phyloP scores from a whole-genome alignment of 2,888 invertebrate species.

The Penaeus monodon region DNA sequence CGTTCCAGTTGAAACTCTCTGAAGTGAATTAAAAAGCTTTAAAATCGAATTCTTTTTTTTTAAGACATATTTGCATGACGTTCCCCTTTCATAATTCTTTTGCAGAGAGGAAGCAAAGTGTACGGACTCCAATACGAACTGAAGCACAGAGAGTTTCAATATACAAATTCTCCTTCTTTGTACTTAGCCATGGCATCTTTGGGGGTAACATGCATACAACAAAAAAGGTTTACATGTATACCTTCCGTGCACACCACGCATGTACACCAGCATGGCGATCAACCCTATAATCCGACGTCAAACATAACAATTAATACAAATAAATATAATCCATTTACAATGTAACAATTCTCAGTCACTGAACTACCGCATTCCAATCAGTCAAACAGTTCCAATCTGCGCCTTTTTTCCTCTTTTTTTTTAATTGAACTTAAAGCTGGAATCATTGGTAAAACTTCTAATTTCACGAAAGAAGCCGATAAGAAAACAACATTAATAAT shows the following conservation, averaged over 20 bases:
- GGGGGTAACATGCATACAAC: constrained; percentile 39
- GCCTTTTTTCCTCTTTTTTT: constrained; percentile 45
- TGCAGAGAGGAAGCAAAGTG: background rate
- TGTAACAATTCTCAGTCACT: constrained; percentile 58
- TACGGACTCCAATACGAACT: background rate
- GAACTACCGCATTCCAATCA: constrained; percentile 49
- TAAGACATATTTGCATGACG: too few relatives aligned
- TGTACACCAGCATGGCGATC: constrained; percentile 38
- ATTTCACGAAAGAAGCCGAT: constrained; percentile 31
- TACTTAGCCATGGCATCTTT: constrained; percentile 50
- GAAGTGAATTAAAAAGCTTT: constrained; percentile 10
- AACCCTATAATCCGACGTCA: constrained; percentile 53
- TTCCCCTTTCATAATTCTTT: background rate
- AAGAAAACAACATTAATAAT: constrained; percentile 10
- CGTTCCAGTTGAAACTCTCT: constrained; percentile 54
- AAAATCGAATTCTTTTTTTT: background rate
- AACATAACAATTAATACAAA: constrained; percentile 63
- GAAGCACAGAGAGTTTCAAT: constrained; percentile 50
- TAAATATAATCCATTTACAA: constrained; percentile 62
- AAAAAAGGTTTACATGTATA: constrained; percentile 37
- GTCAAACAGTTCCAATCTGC: constrained; percentile 51
- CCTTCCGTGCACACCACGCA: constrained; percentile 22
- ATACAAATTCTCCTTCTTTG: constrained; percentile 47
- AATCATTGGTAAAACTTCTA: constrained; percentile 55
- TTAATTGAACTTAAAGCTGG: constrained; percentile 59